phyloP scores from a whole-genome alignment of 53 echinoderm and acorn worm genomes.

The Astropecten irregularis region DNA sequence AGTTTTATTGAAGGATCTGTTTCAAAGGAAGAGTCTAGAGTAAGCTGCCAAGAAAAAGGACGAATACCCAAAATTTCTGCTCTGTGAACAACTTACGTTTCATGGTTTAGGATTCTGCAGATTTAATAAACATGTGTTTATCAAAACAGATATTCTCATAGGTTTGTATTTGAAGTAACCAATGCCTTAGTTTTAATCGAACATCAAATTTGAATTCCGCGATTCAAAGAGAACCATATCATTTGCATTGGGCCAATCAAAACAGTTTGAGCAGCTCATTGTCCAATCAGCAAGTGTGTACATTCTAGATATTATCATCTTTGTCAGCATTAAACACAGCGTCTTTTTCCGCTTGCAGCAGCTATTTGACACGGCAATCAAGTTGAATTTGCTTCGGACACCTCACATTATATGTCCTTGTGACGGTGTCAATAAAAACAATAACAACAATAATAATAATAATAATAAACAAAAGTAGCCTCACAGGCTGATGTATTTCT shows the following conservation, averaged over 20 bases:
- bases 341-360: neutral
- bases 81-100: too few relatives aligned
- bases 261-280: neutral
- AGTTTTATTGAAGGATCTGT: neutral
- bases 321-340: neutral
- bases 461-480: constrained; percentile 30
- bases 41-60: too few relatives aligned
- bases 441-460: neutral
- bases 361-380: neutral
- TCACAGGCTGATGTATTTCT: constrained; percentile 28
- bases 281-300: constrained; percentile 28
- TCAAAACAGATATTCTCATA: too few relatives aligned
- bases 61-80: too few relatives aligned
- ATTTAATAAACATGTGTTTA: too few relatives aligned
- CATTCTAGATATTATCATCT: neutral
- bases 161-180: too few relatives aligned
- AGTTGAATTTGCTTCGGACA: neutral
- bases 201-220: too few relatives aligned
- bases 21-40: too few relatives aligned
- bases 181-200: too few relatives aligned
- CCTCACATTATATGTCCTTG: too few relatives aligned
- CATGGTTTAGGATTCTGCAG: too few relatives aligned
- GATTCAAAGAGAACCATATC: too few relatives aligned
- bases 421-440: neutral
- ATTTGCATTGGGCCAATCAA: constrained; percentile 22